Base-by-base conservation (phyloP, 2,888 invertebrate genomes). In the Deilephila elpenor region DNA sequence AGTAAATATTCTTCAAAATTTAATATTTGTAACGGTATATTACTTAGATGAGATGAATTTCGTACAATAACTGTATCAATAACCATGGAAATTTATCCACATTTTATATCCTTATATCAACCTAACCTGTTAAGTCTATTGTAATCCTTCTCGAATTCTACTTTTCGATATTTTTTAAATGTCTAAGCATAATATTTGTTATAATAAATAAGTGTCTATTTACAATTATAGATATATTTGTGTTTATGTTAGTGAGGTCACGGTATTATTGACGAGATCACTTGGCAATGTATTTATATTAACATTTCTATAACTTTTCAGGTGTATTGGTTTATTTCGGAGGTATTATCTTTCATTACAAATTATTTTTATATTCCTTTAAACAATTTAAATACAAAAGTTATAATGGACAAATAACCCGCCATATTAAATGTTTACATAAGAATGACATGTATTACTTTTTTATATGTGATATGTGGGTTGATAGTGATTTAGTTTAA, bases 171-270 rank as follows among this genome's bases (percentile, higher is more conserved):
- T 64, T 64, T 44, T 20, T 67, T 8, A 64, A 34, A 67, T 64
- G 44, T 67, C 51, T 51, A 67, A 67, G 51, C 67, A 67, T 67
- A 67, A 67, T 67, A 67, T 44, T 51, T 44, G 64, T 64, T 60
- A 44, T 25, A 44, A 44, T 64, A 60, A 17, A 67, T 25, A 67
- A 51, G 44, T 51, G 17, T 67, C 25, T 51, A 67, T 67, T 67
- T 67, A 67, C 51, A 51, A 51, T 25, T n/a, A 17, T 44, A n/a
- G 4, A 14, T 67, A 25, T 29, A 67, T 67, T 44, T 7, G 44
- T 51, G 51, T 17, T n/a, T 67, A 67, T 51, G 51, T 51, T 17
- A 67, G 51, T 29, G 17, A 60, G 14, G 25, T 67, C 20, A 62
- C 44, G 20, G 44, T 67, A 67, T 20, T 25, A 14, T 51, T 67